Evolutionary conservation across 1,140 invertebrate species (phyloP), one percentile per base, ranked within the genome.

Genomic region (Cryptotermes secundus): DNA sequence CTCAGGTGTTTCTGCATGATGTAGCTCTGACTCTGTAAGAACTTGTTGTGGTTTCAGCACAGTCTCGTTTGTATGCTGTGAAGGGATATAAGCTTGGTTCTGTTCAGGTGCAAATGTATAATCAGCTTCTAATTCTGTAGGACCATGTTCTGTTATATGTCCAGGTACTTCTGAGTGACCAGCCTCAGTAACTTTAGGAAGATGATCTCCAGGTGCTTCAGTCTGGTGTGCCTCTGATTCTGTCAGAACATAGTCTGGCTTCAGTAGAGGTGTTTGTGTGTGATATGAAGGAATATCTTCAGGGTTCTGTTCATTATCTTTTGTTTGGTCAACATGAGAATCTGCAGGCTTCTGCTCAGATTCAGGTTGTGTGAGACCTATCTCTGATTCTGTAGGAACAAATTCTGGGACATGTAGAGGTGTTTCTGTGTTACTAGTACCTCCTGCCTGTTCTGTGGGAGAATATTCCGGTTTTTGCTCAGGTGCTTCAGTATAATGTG

Each of bases 391-490:
- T 83, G 24, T 81, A 53, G 81, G 31, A 42, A 38, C 85, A 81
- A 26, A 83, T 49, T 81, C 79, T 80, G 79, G 4, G 4, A n/a
- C n/a, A 42, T 83, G 12, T 24, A 22, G 4, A 83, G 82, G 53
- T n/a, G 31, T 34, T 45, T 80, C 65, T 34, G 81, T n/a, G 0
- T 26, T 12, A 82, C 26, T 9, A 79, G 34, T 53, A 19, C 80
- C 80, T 34, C 9, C 85, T 45, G 22, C 65, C 24, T 81, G 72
- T 85, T 80, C 59, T 83, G 16, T 79, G n/a, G 81, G 31, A 59
- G 38, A 85, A 81, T 87, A 84, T 45, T 79, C 81, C 83, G 84
- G 85, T 86, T 86, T 80, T 83, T 85, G 82, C 34, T 85, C 85
- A 42, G 81, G 83, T 35, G 84, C 84, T 85, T n/a, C n/a, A n/a